Evolutionary conservation across 2,888 invertebrate species (phyloP).

Genomic region (Cosmia trapezina): DNA sequence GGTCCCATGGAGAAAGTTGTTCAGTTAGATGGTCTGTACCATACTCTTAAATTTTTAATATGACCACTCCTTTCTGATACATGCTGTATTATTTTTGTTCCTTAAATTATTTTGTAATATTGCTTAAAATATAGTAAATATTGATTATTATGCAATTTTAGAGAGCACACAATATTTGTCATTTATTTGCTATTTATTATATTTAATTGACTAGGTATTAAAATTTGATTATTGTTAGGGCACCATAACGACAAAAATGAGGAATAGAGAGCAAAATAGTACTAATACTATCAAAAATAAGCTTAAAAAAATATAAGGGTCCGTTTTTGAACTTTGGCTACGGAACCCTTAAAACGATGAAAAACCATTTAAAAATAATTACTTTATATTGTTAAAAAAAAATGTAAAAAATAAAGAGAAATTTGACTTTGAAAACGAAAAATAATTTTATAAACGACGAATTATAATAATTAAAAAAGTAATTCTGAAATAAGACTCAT

Average conservation of each 20-base stretch:
- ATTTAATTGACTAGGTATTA: not conserved
- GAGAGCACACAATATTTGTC: not conserved
- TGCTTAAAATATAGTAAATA: not conserved
- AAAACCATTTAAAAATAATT: conserved; percentile 34
- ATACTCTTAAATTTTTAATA: not conserved
- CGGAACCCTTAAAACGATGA: conserved; percentile 16
- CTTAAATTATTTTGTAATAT: not conserved
- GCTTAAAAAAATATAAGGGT: not conserved
- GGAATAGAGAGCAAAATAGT: conserved; percentile 43
- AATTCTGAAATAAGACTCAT: not conserved
- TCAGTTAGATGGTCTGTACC: not conserved
- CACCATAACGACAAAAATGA: conserved; percentile 9
- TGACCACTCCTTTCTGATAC: not conserved
- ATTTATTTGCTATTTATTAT: not conserved
- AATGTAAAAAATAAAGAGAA: conserved; percentile 8
- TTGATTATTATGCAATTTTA: not conserved
- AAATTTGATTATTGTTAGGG: not conserved
- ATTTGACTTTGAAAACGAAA: conserved; percentile 5
- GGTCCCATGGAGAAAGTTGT: not conserved
- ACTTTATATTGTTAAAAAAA: conserved; percentile 3
- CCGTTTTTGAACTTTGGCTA: not conserved
- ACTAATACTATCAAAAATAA: conserved; percentile 47
- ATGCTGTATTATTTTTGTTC: not conserved
- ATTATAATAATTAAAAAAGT: not conserved
- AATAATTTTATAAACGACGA: not conserved